A percentile compares a stretch with the other conserved stretches of the same genome.
These are phyloP conservation scores for Hydropsyche betteni DNA, from an alignment of 2,888 invertebrate species.

Conservation along the genomic window DNA sequence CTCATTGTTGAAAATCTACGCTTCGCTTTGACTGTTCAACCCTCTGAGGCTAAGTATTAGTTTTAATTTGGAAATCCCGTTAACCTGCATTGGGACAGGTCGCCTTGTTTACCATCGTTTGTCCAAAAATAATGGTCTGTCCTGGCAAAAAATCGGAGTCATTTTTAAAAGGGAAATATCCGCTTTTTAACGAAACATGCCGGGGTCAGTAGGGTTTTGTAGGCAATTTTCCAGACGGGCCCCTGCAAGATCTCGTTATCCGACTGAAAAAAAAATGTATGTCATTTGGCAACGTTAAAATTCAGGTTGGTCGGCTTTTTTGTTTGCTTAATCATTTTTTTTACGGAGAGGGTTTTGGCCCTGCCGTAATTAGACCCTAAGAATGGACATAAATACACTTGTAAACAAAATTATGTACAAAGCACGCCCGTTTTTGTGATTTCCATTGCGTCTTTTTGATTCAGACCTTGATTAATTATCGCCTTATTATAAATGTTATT, in stretches of 20 bases:
- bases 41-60: conserved; percentile 29
- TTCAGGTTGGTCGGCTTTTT: conserved; percentile 28
- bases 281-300: conserved; percentile 41
- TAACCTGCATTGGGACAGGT: conserved; percentile 38
- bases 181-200: conserved; percentile 24
- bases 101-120: conserved; percentile 31
- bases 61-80: conserved; percentile 43
- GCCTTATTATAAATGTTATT: background rate
- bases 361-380: conserved; percentile 8
- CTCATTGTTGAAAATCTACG: conserved; percentile 4
- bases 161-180: conserved; percentile 25
- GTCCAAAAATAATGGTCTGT: background rate
- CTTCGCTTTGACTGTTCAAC: background rate
- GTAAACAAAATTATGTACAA: conserved; percentile 24
- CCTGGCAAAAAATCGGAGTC: conserved; percentile 19
- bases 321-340: conserved; percentile 32
- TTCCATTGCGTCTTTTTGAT: conserved; percentile 2
- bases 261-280: conserved; percentile 30
- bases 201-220: conserved; percentile 20
- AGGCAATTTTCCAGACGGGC: conserved; percentile 37
- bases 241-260: conserved; percentile 39
- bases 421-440: conserved; percentile 1
- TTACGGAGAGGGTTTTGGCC: background rate
- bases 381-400: conserved; percentile 32
- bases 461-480: background rate